Percentiles rank a stretch among this genome's conserved stretches.
These are phyloP conservation scores for Empidonax traillii DNA, from an alignment of 2,113 vertebrate species.

Conservation along the genomic window DNA sequence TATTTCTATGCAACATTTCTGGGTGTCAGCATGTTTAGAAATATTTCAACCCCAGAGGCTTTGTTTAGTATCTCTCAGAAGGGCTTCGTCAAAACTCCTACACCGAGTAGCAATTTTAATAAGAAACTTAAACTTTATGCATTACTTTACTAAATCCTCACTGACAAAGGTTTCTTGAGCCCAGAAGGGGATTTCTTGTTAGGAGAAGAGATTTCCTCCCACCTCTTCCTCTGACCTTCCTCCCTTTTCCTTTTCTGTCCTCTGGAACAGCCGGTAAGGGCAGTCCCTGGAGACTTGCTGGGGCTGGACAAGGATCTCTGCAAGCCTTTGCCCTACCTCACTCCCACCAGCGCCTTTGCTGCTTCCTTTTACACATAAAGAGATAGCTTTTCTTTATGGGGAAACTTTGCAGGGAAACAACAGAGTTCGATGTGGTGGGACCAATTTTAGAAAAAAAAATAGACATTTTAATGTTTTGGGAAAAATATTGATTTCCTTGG, in stretches of 20 bases:
- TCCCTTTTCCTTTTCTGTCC: conserved; percentile 17
- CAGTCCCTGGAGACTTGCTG: background rate
- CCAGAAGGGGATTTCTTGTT: conserved; percentile 17
- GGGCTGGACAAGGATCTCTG: background rate
- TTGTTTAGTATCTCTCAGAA: background rate
- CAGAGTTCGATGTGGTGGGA: background rate
- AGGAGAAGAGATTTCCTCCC: conserved; percentile 18
- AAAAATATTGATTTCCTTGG: background rate
- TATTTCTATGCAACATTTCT: background rate
- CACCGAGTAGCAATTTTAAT: background rate
- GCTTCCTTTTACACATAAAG: background rate
- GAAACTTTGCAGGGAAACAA: background rate
- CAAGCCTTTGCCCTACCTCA: background rate
- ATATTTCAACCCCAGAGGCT: background rate
- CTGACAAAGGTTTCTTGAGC: conserved; percentile 5
- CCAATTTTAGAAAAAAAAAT: background rate
- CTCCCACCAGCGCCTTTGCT: background rate
- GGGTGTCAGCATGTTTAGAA: background rate
- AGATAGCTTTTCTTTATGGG: background rate
- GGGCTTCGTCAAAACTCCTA: background rate
- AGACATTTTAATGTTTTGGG: background rate
- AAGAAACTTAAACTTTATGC: background rate
- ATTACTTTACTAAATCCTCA: background rate
- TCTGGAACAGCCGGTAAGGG: background rate
- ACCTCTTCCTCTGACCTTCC: conserved; percentile 18